Base-by-base conservation (phyloP, 2,113 vertebrate species). In the Merops nubicus region DNA sequence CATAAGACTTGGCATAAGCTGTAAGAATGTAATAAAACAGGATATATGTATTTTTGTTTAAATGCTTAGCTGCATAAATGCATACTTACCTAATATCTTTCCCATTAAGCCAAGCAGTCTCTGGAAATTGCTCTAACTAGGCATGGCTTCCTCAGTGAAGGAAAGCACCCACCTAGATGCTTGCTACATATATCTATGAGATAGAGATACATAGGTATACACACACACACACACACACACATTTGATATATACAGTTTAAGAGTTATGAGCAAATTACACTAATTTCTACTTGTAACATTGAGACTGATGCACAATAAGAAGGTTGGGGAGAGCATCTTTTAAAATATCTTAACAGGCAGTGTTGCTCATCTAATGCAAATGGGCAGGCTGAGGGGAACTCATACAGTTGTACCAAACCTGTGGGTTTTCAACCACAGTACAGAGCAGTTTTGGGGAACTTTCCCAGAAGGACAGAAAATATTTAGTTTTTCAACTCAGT, bases 21-120 rank as follows among this genome's bases (percentile, higher is more conserved):
- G 80, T 83, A 88, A 75, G 59, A 89, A 76, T 9, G 10, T 47
- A 85, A 85, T 88, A 47, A 76, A 94, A 22, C 31, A 85, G 53
- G 36, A 64, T 79, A 53, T 34, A 9, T n/a, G n/a, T 48, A 69
- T 80, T 78, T 87, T 47, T 93, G 60, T 64, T 94, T 62, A 86
- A 96, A 84, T 73, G 33, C 26, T 88, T 74, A 88, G 67, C 53
- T 73, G 34, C 42, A 50, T 36, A 77, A 80, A 91, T 10, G 18
- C 53, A 20, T 51, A 48, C 28, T 75, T 70, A 63, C 54, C 34
- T 47, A 88, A 40, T 28, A 67, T 8, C 16, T 59, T 76, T 76
- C 48, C 70, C 3, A 9, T 54, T 83, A 77, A 88, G 17, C 47
- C 63, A 93, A 34, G 8, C 1, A 65, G 48, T 51, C 67, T 85